These are phyloP conservation scores for Neocrepidodera transversa DNA, from an alignment of 2,888 invertebrate species.

Conservation along the genomic window DNA sequence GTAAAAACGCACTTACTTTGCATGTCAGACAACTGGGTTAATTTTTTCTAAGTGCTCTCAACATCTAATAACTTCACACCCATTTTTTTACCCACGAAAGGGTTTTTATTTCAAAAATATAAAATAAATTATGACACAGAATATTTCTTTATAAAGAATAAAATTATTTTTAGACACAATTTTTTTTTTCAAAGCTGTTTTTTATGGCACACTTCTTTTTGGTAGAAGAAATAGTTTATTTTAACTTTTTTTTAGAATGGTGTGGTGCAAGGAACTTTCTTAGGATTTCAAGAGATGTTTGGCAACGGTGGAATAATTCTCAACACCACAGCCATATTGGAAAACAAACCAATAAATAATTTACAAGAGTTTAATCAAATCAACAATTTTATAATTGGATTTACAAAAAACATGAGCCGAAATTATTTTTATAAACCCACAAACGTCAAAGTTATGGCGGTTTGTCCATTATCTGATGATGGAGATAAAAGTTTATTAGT, in stretches of 20 bases:
- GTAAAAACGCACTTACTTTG: too few relatives aligned
- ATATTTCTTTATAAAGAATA: too few relatives aligned
- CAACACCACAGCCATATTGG: constrained; percentile 65
- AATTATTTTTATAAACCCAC: constrained; percentile 43
- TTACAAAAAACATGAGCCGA: constrained; percentile 61
- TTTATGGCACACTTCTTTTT: too few relatives aligned
- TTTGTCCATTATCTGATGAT: constrained; percentile 62
- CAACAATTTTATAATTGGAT: constrained; percentile 63
- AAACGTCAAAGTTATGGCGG: constrained; percentile 52
- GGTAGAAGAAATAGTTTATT: too few relatives aligned
- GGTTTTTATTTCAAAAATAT: too few relatives aligned
- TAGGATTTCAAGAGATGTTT: constrained; percentile 63
- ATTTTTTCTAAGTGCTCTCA: too few relatives aligned
- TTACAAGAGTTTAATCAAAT: constrained; percentile 67
- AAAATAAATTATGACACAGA: too few relatives aligned
- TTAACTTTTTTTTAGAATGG: constrained; percentile 48
- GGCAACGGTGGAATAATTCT: constrained; percentile 70
- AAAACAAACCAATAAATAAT: constrained; percentile 62
- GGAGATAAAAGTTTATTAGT: neutral
- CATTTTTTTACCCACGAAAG: too few relatives aligned
- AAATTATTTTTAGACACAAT: too few relatives aligned
- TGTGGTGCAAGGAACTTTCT: constrained; percentile 58
- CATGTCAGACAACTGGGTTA: too few relatives aligned
- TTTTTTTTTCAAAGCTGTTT: too few relatives aligned
- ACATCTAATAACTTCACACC: neutral